Conservation (phyloP, 2,113 vertebrate genomes). For the Heteronetta atricapilla region DNA sequence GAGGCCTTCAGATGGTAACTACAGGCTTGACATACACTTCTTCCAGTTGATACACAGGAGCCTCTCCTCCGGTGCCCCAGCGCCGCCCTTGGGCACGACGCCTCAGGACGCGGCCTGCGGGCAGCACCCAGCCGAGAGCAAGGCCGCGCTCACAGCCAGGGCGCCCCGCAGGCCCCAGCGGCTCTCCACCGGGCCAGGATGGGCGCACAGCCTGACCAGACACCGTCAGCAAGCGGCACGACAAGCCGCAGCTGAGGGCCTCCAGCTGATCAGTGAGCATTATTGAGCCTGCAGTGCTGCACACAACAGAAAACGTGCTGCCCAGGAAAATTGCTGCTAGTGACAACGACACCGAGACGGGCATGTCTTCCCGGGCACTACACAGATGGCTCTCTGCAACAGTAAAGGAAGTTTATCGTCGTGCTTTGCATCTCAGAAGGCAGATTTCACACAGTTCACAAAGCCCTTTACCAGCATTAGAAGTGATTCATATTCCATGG, state of each 20-base stretch:
- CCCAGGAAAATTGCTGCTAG: background rate
- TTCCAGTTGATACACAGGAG: background rate
- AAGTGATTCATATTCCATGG: background rate
- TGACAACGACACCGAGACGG: accelerated
- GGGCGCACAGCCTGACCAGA: accelerated
- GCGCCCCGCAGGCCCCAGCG: background rate
- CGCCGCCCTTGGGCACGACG: too few relatives aligned
- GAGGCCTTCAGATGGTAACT: background rate
- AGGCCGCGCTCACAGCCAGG: too few relatives aligned
- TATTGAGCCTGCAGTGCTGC: background rate
- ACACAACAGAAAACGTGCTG: accelerated
- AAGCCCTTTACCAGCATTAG: background rate
- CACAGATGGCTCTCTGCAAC: background rate
- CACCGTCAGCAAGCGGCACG: accelerated
- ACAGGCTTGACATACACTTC: background rate
- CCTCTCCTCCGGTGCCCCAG: background rate
- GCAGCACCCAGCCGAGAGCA: too few relatives aligned
- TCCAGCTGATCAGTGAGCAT: accelerated
- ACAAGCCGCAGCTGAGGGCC: accelerated
- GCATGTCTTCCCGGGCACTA: accelerated
- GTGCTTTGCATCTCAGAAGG: background rate
- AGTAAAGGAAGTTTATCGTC: background rate
- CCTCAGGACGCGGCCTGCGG: too few relatives aligned
- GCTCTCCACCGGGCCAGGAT: too few relatives aligned
- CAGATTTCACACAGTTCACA: background rate